Evolutionary conservation across 2,888 invertebrate genomes (phyloP).

Genomic region (Macrophya alboannulata): DNA sequence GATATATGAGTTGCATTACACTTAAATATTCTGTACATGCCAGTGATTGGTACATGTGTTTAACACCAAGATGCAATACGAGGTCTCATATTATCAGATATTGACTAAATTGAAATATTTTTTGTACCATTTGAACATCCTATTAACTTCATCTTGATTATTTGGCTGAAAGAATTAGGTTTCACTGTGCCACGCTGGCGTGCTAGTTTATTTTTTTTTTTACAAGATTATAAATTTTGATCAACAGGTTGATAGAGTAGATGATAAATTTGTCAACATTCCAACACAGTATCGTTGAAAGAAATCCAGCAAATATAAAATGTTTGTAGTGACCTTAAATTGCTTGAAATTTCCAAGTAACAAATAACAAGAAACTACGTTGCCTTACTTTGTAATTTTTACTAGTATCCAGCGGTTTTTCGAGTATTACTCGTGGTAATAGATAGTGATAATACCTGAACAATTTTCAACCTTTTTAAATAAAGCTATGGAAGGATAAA

Average conservation of each 20-base stretch:
- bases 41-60: not conserved
- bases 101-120: not conserved
- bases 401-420: conserved; percentile 35
- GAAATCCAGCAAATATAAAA: not conserved
- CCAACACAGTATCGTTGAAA: not conserved
- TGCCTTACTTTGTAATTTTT: conserved; percentile 41
- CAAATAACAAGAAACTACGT: conserved; percentile 46
- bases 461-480: conserved; percentile 31
- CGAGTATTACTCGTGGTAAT: conserved; percentile 27
- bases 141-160: not conserved
- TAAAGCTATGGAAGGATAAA: conserved; percentile 28
- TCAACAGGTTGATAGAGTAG: not conserved
- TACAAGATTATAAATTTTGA: not conserved
- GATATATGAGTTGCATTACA: conserved; percentile 10
- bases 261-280: conserved; percentile 24
- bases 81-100: not conserved
- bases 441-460: conserved; percentile 45
- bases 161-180: not conserved
- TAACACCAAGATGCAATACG: conserved; percentile 12
- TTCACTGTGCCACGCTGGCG: not conserved
- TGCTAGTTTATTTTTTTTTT: not conserved
- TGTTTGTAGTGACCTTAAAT: conserved; percentile 33
- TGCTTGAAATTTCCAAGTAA: conserved; percentile 41
- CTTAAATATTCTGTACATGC: conserved; percentile 5
- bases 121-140: not conserved